Conservation (phyloP, 1,140 invertebrate species). For the Scylla paramamosain region DNA sequence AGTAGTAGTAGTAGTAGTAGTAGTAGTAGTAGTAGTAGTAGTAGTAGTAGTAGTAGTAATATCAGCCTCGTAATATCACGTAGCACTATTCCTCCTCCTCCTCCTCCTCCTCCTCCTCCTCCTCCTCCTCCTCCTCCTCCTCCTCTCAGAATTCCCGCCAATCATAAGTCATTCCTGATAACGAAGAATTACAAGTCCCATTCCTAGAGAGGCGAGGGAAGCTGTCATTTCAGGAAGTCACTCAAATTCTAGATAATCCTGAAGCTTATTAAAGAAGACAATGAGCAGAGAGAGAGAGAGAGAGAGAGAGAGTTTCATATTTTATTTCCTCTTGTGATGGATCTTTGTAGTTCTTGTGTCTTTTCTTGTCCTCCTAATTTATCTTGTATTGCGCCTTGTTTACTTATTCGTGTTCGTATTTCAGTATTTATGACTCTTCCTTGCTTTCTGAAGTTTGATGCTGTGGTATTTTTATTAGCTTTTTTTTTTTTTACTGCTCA, state of each 20-base stretch:
- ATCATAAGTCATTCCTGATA: background rate
- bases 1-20: constrained; percentile 5
- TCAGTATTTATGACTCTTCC: background rate
- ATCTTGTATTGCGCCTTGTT: background rate
- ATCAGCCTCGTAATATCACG: too few relatives aligned
- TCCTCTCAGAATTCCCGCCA: background rate
- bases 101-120: background rate
- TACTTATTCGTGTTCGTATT: background rate
- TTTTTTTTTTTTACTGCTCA: background rate
- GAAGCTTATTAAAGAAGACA: background rate
- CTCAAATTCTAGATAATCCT: background rate
- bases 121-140: background rate
- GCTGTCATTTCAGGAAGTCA: background rate
- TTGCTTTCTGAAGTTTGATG: too few relatives aligned
- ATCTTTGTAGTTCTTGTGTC: background rate
- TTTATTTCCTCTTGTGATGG: background rate
- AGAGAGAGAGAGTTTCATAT: background rate
- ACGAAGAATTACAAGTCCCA: background rate
- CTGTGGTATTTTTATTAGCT: background rate
- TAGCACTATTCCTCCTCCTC: background rate
- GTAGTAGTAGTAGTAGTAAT: too few relatives aligned
- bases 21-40: background rate
- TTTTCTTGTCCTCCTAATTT: background rate
- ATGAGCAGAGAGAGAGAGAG: background rate
- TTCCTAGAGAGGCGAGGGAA: background rate